These are phyloP conservation scores for Hemicentrotus pulcherrimus DNA, from an alignment of 35 echinoderm and acorn worm genomes.

Conservation along the genomic window DNA sequence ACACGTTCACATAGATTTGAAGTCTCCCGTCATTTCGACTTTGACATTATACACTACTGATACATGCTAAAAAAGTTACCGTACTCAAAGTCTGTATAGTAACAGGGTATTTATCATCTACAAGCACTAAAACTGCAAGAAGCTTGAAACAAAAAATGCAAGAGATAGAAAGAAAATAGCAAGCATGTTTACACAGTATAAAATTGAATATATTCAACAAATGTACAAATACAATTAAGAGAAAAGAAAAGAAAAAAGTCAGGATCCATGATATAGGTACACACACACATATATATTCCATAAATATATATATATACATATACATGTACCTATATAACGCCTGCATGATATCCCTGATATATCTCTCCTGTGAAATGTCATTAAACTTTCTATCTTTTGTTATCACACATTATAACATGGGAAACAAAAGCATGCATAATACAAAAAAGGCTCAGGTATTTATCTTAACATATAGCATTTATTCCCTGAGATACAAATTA, in stretches of 20 bases:
- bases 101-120: not conserved
- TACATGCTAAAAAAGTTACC: constrained; percentile 32
- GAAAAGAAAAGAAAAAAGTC: not conserved
- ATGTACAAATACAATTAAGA: constrained; percentile 23
- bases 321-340: not conserved
- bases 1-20: not conserved
- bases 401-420: constrained; percentile 25
- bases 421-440: constrained; percentile 44
- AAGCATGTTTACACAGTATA: constrained; percentile 46
- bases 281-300: not conserved
- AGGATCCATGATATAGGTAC: not conserved
- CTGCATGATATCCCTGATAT: constrained; percentile 21
- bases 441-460: constrained; percentile 35
- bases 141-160: not conserved
- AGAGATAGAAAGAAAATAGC: constrained; percentile 17
- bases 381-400: not conserved
- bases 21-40: not conserved
- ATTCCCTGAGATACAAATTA: constrained; percentile 15
- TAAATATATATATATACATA: not conserved
- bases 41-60: constrained; percentile 30
- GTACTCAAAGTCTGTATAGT: not conserved
- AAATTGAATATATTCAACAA: constrained; percentile 46
- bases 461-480: constrained; percentile 22
- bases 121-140: constrained; percentile 36
- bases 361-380: not conserved